phyloP scores from a whole-genome alignment of 2,113 vertebrate genomes.

The Podilymbus podiceps region DNA sequence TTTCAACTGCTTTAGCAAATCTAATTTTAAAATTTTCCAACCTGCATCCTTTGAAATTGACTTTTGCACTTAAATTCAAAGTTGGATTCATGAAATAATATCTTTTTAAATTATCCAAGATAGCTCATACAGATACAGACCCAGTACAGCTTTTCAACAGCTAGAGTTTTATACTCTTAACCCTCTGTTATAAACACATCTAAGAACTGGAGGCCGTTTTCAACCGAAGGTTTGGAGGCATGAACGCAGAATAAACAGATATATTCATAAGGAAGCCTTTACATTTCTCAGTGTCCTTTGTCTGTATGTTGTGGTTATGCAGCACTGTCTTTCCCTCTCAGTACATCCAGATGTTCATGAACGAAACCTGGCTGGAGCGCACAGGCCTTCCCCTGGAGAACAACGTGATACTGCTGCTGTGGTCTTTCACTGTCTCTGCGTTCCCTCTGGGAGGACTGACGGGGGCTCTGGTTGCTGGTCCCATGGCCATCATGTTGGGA shows the following conservation, averaged over 20 bases:
- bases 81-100: not conserved
- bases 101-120: not conserved
- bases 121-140: not conserved
- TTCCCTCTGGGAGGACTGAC: conserved; percentile 85
- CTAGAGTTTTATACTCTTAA: not conserved
- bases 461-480: conserved; percentile 84
- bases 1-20: not conserved
- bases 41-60: not conserved
- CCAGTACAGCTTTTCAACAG: not conserved
- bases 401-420: conserved; percentile 79
- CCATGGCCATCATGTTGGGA: conserved; percentile 83
- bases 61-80: not conserved
- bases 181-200: not conserved
- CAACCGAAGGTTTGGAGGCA: not conserved
- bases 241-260: not conserved
- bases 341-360: conserved; percentile 87
- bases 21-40: not conserved
- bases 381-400: conserved; percentile 73
- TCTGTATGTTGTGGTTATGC: not conserved
- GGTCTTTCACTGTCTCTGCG: conserved; percentile 87
- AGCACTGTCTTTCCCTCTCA: conserved; percentile 43
- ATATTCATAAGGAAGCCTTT: not conserved
- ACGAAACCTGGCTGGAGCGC: conserved; percentile 79
- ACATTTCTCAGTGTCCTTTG: not conserved
- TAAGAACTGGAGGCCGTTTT: not conserved